Conservation (phyloP, 2,888 invertebrate species). For the Hemicrepidius hirtus region DNA sequence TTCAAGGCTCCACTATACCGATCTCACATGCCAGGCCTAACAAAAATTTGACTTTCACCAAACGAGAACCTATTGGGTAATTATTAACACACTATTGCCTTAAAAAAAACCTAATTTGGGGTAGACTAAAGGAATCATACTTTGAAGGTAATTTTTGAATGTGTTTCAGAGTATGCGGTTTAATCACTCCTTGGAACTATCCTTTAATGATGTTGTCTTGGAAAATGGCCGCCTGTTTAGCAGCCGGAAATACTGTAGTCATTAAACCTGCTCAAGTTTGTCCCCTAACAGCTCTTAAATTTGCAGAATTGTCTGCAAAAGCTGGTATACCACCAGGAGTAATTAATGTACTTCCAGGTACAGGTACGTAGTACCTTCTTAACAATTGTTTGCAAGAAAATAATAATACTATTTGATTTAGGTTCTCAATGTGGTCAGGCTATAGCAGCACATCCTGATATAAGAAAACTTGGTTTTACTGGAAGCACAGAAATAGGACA, state of each 20-base stretch:
- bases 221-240: slow-evolving; percentile 98
- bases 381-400: no score
- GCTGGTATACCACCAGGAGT: slow-evolving; percentile 98
- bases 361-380: slow-evolving; percentile 71
- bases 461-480: slow-evolving; percentile 96
- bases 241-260: slow-evolving; percentile 96
- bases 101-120: no score
- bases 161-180: slow-evolving; percentile 84
- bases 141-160: neutral
- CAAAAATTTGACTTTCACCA: slow-evolving; percentile 90
- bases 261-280: slow-evolving; percentile 96
- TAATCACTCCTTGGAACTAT: slow-evolving; percentile 98
- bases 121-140: neutral
- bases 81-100: slow-evolving; percentile 53
- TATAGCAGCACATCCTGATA: slow-evolving; percentile 87
- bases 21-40: slow-evolving; percentile 95
- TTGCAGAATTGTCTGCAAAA: slow-evolving; percentile 90
- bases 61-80: slow-evolving; percentile 91
- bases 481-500: slow-evolving; percentile 96
- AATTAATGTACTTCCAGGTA: slow-evolving; percentile 93
- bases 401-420: slow-evolving; percentile 57
- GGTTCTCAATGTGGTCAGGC: slow-evolving; percentile 90
- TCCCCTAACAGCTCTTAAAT: slow-evolving; percentile 95
- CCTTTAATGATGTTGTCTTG: slow-evolving; percentile 99
- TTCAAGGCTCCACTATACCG: slow-evolving; percentile 93